Evolutionary conservation across 2,113 vertebrate genomes (phyloP).

Genomic region (Scortum barcoo): DNA sequence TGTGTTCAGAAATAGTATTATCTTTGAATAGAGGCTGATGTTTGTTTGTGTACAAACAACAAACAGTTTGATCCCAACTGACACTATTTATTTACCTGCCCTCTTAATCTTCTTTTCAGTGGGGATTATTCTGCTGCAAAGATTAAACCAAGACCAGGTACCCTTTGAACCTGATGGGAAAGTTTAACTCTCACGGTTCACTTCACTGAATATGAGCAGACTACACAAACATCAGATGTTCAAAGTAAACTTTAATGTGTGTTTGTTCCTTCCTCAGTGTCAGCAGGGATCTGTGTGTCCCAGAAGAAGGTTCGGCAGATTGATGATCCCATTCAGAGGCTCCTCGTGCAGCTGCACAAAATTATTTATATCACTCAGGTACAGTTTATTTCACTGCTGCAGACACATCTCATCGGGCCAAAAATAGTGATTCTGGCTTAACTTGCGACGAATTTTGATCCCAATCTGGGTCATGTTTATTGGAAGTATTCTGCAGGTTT

Average conservation of each 20-base stretch:
- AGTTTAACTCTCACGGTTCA: background rate
- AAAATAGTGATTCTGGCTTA: background rate
- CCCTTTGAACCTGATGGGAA: background rate
- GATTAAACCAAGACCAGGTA: constrained; percentile 87
- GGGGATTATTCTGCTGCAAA: constrained; percentile 72
- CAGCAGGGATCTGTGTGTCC: constrained; percentile 89
- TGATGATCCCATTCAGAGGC: constrained; percentile 91
- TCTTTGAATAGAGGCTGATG: background rate
- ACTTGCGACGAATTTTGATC: background rate
- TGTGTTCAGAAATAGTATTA: background rate
- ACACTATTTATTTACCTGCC: background rate
- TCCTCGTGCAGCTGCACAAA: constrained; percentile 93
- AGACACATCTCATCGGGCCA: background rate
- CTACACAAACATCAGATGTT: background rate
- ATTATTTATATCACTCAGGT: constrained; percentile 93
- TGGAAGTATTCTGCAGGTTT: too few relatives aligned
- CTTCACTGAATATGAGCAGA: background rate
- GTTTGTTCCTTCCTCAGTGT: constrained; percentile 71
- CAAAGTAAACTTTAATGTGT: background rate
- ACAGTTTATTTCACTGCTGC: background rate
- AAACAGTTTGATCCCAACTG: background rate
- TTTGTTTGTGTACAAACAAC: background rate
- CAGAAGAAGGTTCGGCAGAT: constrained; percentile 92
- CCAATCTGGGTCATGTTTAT: background rate
- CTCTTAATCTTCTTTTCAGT: constrained; percentile 58